Evolutionary conservation across 2,888 invertebrate species (phyloP).

Genomic region (Meganola albula): DNA sequence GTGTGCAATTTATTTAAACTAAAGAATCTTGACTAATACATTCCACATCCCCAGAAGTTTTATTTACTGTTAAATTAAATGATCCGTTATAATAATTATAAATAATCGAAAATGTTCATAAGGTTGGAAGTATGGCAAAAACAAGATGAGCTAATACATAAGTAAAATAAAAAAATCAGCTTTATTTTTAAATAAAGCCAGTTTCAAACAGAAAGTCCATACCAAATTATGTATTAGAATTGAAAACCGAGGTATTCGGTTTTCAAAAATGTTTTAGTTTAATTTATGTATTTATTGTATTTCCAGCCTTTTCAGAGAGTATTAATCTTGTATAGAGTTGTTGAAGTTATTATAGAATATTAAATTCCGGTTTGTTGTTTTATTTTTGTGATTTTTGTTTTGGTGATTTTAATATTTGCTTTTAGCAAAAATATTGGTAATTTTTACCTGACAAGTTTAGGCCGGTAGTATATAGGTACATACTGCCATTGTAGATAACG

Average conservation of each 20-base stretch:
- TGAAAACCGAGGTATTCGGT: too few relatives aligned
- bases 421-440: too few relatives aligned
- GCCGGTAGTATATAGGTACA: too few relatives aligned
- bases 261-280: too few relatives aligned
- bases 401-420: too few relatives aligned
- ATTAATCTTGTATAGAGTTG: conserved; percentile 59
- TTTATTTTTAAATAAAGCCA: too few relatives aligned
- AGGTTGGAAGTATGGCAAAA: conserved; percentile 22
- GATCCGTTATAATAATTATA: conserved; percentile 19
- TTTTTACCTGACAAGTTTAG: too few relatives aligned
- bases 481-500: too few relatives aligned
- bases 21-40: conserved; percentile 36
- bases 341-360: conserved; percentile 62
- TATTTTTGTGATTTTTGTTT: conserved; percentile 23
- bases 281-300: conserved; percentile 30
- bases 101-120: conserved; percentile 26
- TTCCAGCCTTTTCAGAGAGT: conserved; percentile 44
- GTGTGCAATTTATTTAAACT: conserved; percentile 50
- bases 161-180: too few relatives aligned
- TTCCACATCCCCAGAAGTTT: conserved; percentile 35
- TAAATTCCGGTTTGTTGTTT: conserved; percentile 33
- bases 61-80: conserved; percentile 23
- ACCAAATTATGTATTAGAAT: too few relatives aligned
- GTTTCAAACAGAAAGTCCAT: too few relatives aligned
- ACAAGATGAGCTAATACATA: too few relatives aligned